Conservation (phyloP, 2,888 invertebrate genomes). For the Drosophila siamana region DNA sequence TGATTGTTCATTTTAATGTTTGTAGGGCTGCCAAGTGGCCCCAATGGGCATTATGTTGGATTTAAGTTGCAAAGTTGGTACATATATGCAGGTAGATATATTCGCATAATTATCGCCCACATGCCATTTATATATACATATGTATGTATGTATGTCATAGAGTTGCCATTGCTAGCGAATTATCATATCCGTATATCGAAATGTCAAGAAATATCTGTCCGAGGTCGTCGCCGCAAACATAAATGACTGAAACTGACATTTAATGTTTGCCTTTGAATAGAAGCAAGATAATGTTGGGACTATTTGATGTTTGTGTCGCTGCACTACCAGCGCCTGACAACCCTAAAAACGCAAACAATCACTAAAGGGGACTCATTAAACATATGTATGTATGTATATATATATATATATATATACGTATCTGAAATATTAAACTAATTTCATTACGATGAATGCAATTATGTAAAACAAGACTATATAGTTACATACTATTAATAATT, state of each 20-base stretch:
- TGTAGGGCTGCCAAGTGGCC: slow-evolving; percentile 62
- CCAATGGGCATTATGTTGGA: background rate
- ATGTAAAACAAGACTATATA: slow-evolving; percentile 10
- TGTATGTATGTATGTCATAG: slow-evolving; percentile 18
- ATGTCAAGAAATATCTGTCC: background rate
- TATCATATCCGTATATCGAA: background rate
- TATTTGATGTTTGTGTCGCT: background rate
- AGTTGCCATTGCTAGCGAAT: slow-evolving; percentile 47
- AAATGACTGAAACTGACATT: background rate
- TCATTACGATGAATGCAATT: background rate
- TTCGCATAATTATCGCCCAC: slow-evolving; percentile 7
- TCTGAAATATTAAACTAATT: slow-evolving; percentile 13
- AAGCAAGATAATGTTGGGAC: background rate
- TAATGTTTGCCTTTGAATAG: background rate
- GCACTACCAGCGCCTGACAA: slow-evolving; percentile 53
- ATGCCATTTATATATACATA: background rate
- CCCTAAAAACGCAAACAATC: slow-evolving; percentile 56
- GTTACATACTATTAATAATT: slow-evolving; percentile 13
- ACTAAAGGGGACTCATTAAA: slow-evolving; percentile 5
- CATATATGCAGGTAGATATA: background rate
- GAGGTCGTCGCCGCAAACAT: background rate
- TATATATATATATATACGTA: slow-evolving; percentile 4
- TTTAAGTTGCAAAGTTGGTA: background rate
- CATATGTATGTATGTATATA: background rate
- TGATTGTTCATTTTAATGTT: slow-evolving; percentile 63